A percentile compares a stretch with the other conserved stretches of the same genome.
Evolutionary conservation across 2,797 vertebrate species (phyloP).

Genomic region (Peromyscus eremicus): DNA sequence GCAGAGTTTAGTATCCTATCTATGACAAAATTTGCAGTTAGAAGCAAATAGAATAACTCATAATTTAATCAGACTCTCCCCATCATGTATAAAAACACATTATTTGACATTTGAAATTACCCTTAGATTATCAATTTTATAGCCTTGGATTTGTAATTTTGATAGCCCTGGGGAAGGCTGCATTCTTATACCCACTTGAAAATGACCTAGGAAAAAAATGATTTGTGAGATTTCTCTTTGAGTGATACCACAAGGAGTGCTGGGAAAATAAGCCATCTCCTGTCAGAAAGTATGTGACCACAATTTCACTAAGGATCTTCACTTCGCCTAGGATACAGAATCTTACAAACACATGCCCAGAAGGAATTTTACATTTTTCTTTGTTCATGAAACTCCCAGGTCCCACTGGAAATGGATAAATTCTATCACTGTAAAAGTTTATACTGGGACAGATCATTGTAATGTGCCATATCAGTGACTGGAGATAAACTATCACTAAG

Average conservation of each 20-base stretch:
- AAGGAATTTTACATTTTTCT: neutral
- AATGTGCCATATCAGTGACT: neutral
- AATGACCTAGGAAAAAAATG: neutral
- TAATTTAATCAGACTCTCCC: neutral
- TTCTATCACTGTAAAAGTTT: neutral
- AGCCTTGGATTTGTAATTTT: neutral
- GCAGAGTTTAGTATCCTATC: neutral
- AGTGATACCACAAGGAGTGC: neutral
- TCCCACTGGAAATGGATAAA: neutral
- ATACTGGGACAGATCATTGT: neutral
- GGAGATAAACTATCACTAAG: neutral
- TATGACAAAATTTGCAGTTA: neutral
- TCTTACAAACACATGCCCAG: neutral
- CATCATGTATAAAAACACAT: neutral
- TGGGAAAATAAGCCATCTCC: neutral
- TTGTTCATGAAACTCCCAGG: neutral
- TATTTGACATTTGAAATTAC: neutral
- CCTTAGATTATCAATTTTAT: neutral
- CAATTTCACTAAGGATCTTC: neutral
- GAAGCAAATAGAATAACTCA: neutral
- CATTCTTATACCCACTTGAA: neutral
- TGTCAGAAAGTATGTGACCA: neutral
- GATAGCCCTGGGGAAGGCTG: neutral
- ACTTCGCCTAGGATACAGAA: neutral
- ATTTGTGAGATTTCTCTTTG: neutral